These are phyloP conservation scores for Hiodon alosoides DNA, from an alignment of 2,113 vertebrate genomes.

Conservation along the genomic window DNA sequence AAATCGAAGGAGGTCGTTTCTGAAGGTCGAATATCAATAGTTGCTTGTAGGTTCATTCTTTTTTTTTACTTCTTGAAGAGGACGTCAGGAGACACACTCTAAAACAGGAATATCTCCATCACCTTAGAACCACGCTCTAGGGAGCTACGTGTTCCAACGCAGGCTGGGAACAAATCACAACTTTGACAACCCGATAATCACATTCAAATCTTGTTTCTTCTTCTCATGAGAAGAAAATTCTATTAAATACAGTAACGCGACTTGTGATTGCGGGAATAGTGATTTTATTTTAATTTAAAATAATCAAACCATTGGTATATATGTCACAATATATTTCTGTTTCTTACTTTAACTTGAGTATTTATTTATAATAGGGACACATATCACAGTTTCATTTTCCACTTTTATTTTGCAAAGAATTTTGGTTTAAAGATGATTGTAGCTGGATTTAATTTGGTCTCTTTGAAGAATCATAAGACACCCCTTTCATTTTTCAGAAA, in stretches of 20 bases:
- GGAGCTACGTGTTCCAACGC: too few relatives aligned
- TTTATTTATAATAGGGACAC: neutral
- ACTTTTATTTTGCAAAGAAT: neutral
- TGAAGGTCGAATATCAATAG: conserved; percentile 58
- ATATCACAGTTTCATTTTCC: neutral
- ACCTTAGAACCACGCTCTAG: too few relatives aligned
- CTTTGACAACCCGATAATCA: too few relatives aligned
- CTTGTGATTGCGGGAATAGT: too few relatives aligned
- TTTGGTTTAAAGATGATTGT: neutral
- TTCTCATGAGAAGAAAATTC: too few relatives aligned
- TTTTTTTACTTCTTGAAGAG: neutral
- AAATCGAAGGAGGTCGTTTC: conserved; percentile 53
- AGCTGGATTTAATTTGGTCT: conserved; percentile 1
- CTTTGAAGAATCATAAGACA: conserved; percentile 13
- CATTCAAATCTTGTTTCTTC: too few relatives aligned
- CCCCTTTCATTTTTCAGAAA: neutral
- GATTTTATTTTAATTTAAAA: too few relatives aligned
- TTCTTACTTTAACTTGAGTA: neutral
- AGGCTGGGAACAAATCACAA: too few relatives aligned
- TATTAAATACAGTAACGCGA: too few relatives aligned
- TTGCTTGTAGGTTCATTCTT: neutral
- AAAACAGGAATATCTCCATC: neutral
- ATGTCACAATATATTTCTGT: too few relatives aligned
- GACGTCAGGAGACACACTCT: neutral
- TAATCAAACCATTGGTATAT: too few relatives aligned